These are phyloP conservation scores for Caranx ignobilis DNA, from an alignment of 2,113 vertebrate genomes.

Conservation along the genomic window DNA sequence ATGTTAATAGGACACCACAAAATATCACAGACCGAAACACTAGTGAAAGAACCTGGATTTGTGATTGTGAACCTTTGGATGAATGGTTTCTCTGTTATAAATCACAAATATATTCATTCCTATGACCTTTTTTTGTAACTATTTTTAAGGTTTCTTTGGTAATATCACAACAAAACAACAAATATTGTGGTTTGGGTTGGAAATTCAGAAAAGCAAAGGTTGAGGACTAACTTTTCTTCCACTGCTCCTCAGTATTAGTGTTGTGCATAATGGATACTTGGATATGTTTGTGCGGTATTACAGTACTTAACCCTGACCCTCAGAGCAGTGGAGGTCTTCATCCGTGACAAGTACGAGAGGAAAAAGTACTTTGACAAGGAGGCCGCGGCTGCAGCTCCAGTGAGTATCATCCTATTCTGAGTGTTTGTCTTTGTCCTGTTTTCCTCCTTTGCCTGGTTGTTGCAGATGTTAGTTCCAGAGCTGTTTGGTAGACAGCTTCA, in stretches of 20 bases:
- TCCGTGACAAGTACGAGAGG: slow-evolving; percentile 99
- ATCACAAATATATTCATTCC: no score
- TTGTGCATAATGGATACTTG: neutral
- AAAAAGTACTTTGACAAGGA: slow-evolving; percentile 97
- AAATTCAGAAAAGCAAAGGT: neutral
- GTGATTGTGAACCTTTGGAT: no score
- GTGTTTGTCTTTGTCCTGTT: neutral
- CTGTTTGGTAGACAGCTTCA: neutral
- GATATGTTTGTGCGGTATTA: slow-evolving; percentile 1
- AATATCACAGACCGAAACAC: no score
- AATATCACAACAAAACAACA: no score
- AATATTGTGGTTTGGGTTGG: no score
- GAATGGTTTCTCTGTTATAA: no score
- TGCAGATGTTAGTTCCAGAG: neutral
- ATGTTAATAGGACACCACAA: no score
- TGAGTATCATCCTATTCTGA: slow-evolving; percentile 85
- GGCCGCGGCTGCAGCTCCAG: slow-evolving; percentile 84
- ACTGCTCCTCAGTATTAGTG: neutral
- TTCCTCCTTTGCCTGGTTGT: neutral
- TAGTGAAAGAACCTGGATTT: no score
- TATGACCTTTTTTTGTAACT: no score
- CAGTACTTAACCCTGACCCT: slow-evolving; percentile 86
- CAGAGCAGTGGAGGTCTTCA: slow-evolving; percentile 99
- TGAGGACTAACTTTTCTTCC: neutral
- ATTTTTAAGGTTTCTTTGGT: no score